A percentile compares a stretch with the other conserved stretches of the same genome.
Conservation (phyloP, 2,888 invertebrate genomes). For the Anagyrus pseudococci region DNA sequence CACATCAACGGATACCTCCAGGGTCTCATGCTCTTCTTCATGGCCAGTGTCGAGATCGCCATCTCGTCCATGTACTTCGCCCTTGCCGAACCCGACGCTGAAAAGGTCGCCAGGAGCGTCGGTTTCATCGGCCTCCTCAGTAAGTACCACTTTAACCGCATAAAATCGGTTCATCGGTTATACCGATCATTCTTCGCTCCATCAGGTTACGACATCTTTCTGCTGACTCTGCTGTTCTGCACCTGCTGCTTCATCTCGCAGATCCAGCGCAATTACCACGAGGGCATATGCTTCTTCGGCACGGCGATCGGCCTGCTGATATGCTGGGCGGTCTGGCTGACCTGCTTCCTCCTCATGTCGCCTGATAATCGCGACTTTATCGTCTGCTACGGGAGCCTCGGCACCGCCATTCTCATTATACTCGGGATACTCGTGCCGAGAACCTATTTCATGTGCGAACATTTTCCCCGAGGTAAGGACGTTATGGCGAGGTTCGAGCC, state of each 20-base stretch:
- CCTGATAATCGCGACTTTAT: constrained; percentile 66
- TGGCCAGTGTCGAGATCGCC: constrained; percentile 67
- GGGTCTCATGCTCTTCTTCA: constrained; percentile 70
- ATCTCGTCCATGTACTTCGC: constrained; percentile 55
- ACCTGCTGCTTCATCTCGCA: constrained; percentile 70
- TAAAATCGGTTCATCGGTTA: not conserved
- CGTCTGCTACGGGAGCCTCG: constrained; percentile 68
- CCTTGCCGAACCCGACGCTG: constrained; percentile 50
- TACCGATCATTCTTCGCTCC: constrained; percentile 11
- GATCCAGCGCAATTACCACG: constrained; percentile 73
- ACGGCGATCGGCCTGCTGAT: constrained; percentile 64
- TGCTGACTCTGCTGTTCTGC: constrained; percentile 66
- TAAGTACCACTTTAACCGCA: constrained; percentile 36
- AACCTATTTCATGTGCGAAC: constrained; percentile 72
- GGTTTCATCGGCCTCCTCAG: constrained; percentile 63
- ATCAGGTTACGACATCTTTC: constrained; percentile 68
- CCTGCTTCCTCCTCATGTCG: constrained; percentile 68
- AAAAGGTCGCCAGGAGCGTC: constrained; percentile 55
- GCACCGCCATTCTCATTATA: constrained; percentile 70
- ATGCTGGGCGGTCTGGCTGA: constrained; percentile 65
- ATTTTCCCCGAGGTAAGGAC: constrained; percentile 67
- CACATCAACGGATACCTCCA: constrained; percentile 77
- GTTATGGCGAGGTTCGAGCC: constrained; percentile 46
- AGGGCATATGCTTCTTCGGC: constrained; percentile 67
- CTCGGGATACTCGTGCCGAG: constrained; percentile 73